These are phyloP conservation scores for Pungitius pungitius DNA, from an alignment of 2,113 vertebrate species.

Conservation along the genomic window DNA sequence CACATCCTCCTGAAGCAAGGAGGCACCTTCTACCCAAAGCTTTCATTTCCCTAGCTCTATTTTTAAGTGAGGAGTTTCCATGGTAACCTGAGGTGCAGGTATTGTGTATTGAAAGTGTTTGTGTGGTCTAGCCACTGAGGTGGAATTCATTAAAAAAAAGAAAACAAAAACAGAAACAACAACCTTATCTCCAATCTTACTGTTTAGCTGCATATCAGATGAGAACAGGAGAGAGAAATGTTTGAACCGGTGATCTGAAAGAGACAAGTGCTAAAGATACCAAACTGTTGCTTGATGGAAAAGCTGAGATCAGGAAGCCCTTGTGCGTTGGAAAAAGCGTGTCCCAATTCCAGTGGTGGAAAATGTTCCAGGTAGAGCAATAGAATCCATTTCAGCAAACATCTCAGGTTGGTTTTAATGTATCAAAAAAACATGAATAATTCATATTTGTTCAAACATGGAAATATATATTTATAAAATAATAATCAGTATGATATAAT, in stretches of 20 bases:
- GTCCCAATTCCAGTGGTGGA: conserved; percentile 29
- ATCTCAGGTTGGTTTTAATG: too few relatives aligned
- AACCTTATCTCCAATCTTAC: conserved; percentile 49
- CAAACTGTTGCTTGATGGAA: conserved; percentile 56
- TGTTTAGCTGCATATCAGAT: conserved; percentile 37
- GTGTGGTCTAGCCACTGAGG: conserved; percentile 67
- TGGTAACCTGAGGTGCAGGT: conserved; percentile 76
- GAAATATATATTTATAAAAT: too few relatives aligned
- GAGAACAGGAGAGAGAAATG: conserved; percentile 43
- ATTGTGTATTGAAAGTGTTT: conserved; percentile 72
- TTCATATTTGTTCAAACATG: too few relatives aligned
- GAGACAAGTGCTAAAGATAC: conserved; percentile 38
- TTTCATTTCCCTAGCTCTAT: conserved; percentile 76
- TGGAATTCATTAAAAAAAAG: conserved; percentile 59
- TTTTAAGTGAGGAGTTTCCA: conserved; percentile 81
- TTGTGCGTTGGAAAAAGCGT: conserved; percentile 38
- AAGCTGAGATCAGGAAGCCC: conserved; percentile 43
- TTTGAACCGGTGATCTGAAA: conserved; percentile 47
- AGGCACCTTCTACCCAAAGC: conserved; percentile 60
- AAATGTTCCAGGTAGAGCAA: too few relatives aligned
- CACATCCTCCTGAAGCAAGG: conserved; percentile 68
- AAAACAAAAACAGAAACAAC: conserved; percentile 59
- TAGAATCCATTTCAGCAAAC: too few relatives aligned
- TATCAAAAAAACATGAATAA: too few relatives aligned
- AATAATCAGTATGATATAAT: too few relatives aligned